Conservation (phyloP, 2,113 vertebrate genomes). For the Pygoscelis adeliae region DNA sequence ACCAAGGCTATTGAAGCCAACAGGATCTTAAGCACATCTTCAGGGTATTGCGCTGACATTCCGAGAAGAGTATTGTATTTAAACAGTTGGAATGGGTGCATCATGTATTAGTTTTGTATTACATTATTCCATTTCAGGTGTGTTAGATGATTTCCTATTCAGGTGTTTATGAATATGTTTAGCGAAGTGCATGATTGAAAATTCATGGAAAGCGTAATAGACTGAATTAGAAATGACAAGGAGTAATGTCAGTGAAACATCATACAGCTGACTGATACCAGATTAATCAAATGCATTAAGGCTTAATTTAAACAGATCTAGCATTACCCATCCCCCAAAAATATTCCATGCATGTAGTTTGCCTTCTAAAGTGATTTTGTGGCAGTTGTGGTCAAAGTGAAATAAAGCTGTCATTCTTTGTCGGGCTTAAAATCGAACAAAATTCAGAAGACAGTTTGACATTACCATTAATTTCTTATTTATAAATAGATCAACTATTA, state of each 20-base stretch:
- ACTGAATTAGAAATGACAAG: background rate
- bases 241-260: background rate
- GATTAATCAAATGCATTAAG: background rate
- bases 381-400: background rate
- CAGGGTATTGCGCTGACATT: background rate
- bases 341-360: background rate
- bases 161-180: background rate
- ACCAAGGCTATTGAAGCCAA: background rate
- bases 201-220: background rate
- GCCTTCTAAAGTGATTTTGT: background rate
- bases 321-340: background rate
- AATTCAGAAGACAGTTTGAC: background rate
- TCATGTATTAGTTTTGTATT: background rate
- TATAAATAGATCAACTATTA: background rate
- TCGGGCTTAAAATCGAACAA: background rate
- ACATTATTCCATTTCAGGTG: background rate
- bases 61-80: background rate
- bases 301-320: background rate
- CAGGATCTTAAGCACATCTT: background rate
- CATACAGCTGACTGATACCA: background rate
- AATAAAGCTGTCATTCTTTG: background rate
- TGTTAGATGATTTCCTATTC: background rate
- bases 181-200: background rate
- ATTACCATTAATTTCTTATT: background rate
- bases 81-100: background rate